These are phyloP conservation scores for Adelges cooleyi DNA, from an alignment of 1,140 invertebrate genomes.

Conservation along the genomic window DNA sequence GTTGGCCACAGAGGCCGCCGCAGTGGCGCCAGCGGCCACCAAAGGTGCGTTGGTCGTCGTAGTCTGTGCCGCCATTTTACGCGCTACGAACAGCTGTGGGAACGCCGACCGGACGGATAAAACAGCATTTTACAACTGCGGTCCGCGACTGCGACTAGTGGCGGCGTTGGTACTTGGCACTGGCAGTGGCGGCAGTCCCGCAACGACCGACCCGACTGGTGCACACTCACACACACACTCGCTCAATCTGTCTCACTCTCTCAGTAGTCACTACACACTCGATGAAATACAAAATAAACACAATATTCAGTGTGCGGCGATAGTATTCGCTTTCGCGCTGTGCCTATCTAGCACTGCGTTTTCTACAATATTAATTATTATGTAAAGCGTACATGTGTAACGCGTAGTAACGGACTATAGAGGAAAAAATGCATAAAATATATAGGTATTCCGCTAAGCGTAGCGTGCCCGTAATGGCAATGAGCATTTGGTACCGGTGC, in stretches of 20 bases:
- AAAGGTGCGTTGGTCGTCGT: not conserved
- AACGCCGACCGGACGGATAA: not conserved
- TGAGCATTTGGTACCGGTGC: too few species aligned
- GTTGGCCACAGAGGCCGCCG: conserved; percentile 46
- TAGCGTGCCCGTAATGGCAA: too few species aligned
- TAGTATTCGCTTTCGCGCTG: too few species aligned
- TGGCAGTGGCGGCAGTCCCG: not conserved
- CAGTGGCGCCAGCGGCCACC: conserved; percentile 40
- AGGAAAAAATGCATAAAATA: too few species aligned
- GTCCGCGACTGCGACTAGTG: not conserved
- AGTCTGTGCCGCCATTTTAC: not conserved
- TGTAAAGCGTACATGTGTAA: too few species aligned
- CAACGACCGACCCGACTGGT: not conserved
- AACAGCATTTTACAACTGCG: conserved; percentile 23
- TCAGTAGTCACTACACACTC: too few species aligned
- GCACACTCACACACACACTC: not conserved
- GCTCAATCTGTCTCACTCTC: too few species aligned
- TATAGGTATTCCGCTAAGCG: too few species aligned
- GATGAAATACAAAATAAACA: too few species aligned
- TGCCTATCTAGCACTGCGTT: too few species aligned
- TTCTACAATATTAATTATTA: too few species aligned
- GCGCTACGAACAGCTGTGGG: not conserved
- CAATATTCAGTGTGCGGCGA: not conserved
- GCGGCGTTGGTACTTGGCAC: not conserved
- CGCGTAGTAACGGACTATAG: too few species aligned